A percentile compares a stretch with the other conserved stretches of the same genome.
Conservation (phyloP, 2,888 invertebrate genomes). For the Stomorhina lunata region DNA sequence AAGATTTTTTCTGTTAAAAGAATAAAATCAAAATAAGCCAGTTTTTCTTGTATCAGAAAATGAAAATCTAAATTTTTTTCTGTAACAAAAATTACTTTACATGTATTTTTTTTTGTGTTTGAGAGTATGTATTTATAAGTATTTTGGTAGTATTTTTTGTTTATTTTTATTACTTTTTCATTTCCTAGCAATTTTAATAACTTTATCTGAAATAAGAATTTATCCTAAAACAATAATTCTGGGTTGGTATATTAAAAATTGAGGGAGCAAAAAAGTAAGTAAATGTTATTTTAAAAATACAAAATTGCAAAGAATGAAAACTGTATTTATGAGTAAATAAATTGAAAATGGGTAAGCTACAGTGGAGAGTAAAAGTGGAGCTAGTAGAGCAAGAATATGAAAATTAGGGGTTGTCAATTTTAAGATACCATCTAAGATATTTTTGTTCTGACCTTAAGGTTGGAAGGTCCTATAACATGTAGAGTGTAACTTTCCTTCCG, state of each 20-base stretch:
- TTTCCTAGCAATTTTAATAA: constrained; percentile 40
- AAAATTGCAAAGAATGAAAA: neutral
- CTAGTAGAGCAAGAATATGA: no score
- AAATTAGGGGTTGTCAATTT: no score
- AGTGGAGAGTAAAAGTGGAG: neutral
- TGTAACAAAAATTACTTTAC: neutral
- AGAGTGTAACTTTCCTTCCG: no score
- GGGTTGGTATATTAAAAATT: constrained; percentile 6
- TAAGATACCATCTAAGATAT: no score
- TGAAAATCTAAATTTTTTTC: neutral
- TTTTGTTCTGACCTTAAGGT: no score
- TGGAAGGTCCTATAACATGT: no score
- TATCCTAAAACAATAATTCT: constrained; percentile 19
- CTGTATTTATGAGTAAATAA: neutral
- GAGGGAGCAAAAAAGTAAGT: neutral
- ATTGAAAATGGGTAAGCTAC: neutral
- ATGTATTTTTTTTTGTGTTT: neutral
- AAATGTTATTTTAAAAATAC: neutral
- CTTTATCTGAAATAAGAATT: constrained; percentile 26
- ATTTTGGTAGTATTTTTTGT: neutral
- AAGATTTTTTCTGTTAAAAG: neutral
- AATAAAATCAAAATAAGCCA: neutral
- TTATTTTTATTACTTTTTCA: constrained; percentile 15
- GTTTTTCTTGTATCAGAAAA: neutral
- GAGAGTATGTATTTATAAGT: neutral